Base-by-base conservation (phyloP, 2,888 invertebrate genomes). In the Nomada ruficornis region DNA sequence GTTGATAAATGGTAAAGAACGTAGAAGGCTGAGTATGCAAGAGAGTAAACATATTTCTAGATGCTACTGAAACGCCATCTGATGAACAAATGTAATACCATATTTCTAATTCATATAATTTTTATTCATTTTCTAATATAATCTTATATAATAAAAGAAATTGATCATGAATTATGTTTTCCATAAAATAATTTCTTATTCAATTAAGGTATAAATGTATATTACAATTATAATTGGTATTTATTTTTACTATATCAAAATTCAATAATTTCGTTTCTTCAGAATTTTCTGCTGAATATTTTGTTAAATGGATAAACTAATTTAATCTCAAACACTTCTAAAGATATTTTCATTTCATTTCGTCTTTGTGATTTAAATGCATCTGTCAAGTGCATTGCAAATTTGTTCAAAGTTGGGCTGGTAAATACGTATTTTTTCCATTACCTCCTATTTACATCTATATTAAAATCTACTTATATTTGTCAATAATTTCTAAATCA, bases 1-100 rank as follows among this genome's bases (percentile, higher is more conserved):
- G 71, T 64, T 57, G 68, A 29, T 59, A 42, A 62, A 69, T 52
- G 65, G 23, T 69, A 74, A 79, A 84, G 83, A 83, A 70, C 72
- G 36, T 11, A 15, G 10, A 47, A 11, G 0, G 15, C 0, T 7
- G 23, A 64, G 47, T 26, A 1, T 29, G 10, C 13, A 42, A 82
- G 83, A 42, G 15, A 26, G 71, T 67, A 75, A 75, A 68, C 70
- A 7, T 70, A 52, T 54, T 29, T 18, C 18, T 42, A 1, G 13
- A 9, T 15, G 1, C 47, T 36, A 36, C 18, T 7, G 7, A 15
- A 54, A 59, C 42, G 76, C 26, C 64, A 76, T 65, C 79, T 75
- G 18, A 18, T 59, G 36, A 26, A 18, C 0, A 26, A 0, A 26
- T 7, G 18, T 59, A 26, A 64, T 50, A n/a, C 11, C 47, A 50